Evolutionary conservation across 2,888 invertebrate species (phyloP), one percentile per base, ranked within the genome.

Genomic region (Cyrtodaria siliqua): DNA sequence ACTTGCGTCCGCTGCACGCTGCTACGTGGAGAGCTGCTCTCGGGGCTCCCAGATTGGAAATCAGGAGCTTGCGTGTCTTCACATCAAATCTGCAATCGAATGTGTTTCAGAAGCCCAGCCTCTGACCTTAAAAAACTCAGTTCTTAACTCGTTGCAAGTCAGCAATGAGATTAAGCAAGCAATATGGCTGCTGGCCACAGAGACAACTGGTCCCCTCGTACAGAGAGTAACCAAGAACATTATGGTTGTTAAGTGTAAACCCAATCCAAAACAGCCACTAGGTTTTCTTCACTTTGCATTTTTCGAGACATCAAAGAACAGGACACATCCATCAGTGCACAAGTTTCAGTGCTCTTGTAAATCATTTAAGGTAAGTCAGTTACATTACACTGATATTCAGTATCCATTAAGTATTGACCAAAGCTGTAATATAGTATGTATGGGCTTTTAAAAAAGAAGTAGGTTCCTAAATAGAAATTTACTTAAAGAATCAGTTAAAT

Each of bases 231-330:
- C 96, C 0, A 95, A 95, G 89, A 95, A 94, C 87, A 95, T 95
- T 40, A 95, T 96, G 95, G 96, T 95, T 56, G 95, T 96, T 1
- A 95, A 95, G 89, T 96, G 96, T 89, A 95, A 95, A 91, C 94
- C 95, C 9, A 95, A 94, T 61, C 94, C 95, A 0, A 95, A 95
- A 80, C 95, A 96, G 89, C 96, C 96, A 0, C 93, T 96, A 24
- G 96, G 96, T 12, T 96, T 95, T 90, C 93, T 96, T 40, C 96
- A 96, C 91, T 95, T 95, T 89, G 94, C 91, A 1, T 95, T 95
- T 87, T 94, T 94, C 87, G 92, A 91, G 33, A 88, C 90, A 0
- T 68, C 82, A 29, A 86, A 89, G 56, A 90, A 89, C 63, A 78
- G 89, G 69, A 77, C 88, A 40, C 84, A 88, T 2, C 84, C 87